Conservation (phyloP, 1,140 invertebrate genomes). For the Wasmannia auropunctata region DNA sequence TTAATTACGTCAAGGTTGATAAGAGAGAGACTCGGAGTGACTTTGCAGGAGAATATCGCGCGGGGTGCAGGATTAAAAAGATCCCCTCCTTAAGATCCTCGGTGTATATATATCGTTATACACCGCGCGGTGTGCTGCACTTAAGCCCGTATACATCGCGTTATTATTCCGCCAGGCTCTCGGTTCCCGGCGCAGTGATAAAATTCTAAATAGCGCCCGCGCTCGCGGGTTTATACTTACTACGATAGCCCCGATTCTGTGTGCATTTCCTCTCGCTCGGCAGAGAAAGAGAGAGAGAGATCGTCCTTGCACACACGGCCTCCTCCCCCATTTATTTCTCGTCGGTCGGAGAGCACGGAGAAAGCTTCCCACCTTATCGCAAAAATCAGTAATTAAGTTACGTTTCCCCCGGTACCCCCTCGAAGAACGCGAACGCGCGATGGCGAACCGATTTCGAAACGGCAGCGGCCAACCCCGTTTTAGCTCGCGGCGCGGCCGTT, state of each 20-base stretch:
- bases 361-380: conserved; percentile 64
- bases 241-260: conserved; percentile 19
- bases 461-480: conserved; percentile 32
- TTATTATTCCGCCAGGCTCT: conserved; percentile 39
- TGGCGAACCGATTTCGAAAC: conserved; percentile 55
- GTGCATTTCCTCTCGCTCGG: conserved; percentile 8
- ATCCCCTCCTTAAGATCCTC: background rate
- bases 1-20: conserved; percentile 38
- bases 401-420: conserved; percentile 53
- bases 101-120: background rate
- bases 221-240: too few species aligned
- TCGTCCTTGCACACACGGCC: background rate
- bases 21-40: background rate
- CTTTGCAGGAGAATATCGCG: background rate
- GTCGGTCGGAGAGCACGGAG: background rate
- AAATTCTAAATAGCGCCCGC: conserved; percentile 53
- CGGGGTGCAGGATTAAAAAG: background rate
- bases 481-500: conserved; percentile 53
- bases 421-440: conserved; percentile 29
- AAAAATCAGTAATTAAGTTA: conserved; percentile 78
- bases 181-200: conserved; percentile 31
- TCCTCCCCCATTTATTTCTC: conserved; percentile 31
- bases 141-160: conserved; percentile 18
- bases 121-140: background rate
- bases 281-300: too few species aligned